Evolutionary conservation across 2,888 invertebrate genomes (phyloP), one percentile per base, ranked within the genome.

Genomic region (Chrysomela aeneicollis): DNA sequence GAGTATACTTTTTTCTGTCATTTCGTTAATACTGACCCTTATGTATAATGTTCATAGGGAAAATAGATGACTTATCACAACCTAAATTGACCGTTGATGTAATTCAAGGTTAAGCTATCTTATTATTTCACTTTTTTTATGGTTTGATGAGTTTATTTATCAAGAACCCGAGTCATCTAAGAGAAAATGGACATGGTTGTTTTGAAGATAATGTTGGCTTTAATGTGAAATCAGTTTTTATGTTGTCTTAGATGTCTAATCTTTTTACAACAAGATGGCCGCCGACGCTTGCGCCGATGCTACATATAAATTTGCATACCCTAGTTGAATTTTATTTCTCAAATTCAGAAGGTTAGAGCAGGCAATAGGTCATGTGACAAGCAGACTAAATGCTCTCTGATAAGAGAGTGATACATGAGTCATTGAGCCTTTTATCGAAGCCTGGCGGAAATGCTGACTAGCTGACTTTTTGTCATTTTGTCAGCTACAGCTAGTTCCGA

Each of bases 61-160:
- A 68, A 60, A 30, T 49, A 50, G 52, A 61, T 59, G 52, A 21
- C 42, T 52, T 32, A 26, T 47, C n/a, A 19, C 57, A 49, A 59
- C 19, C 62, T 37, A 73, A 64, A 63, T 65, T 72, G 65, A 71
- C 10, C 69, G 35, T 61, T 67, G 61, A 18, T 53, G 37, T 22
- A 19, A 62, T 72, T 73, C 71, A 73, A 73, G 73, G 73, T 72
- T 73, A 72, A 61, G 64, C 51, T 61, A 49, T 35, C 57, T 18
- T n/a, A 63, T 58, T 57, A 30, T 64, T 64, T 60, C 46, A n/a
- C 32, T 17, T 46, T 58, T 53, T 52, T 52, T 60, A 15, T 15
- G 35, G 12, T 35, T 12, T 35, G 4, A 19, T 17, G 35, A 21
- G 49, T 18, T 17, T 17, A 5, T 54, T 35, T 10, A 37, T 5